phyloP scores from a whole-genome alignment of 2,888 invertebrate genomes.

The Mesochorus sp. region DNA sequence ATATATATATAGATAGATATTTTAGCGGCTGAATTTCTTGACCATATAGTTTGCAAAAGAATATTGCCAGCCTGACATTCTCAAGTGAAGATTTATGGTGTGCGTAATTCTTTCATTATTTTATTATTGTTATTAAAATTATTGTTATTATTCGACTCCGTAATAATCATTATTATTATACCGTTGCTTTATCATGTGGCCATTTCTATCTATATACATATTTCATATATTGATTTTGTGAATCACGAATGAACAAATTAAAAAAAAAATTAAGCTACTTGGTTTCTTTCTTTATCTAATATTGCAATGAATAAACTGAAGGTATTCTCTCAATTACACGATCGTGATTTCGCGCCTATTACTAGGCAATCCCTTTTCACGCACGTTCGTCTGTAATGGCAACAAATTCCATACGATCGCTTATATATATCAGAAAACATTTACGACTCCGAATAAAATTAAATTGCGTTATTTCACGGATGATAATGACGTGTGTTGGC shows the following conservation, averaged over 20 bases:
- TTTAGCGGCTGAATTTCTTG: conserved; percentile 1
- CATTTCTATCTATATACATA: not conserved
- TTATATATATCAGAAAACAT: not conserved
- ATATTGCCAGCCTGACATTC: conserved; percentile 46
- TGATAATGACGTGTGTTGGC: conserved; percentile 2
- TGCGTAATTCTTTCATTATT: conserved; percentile 22
- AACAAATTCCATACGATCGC: not conserved
- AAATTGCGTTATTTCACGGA: conserved; percentile 20
- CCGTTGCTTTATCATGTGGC: not conserved
- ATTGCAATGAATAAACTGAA: no score
- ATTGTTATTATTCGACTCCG: not conserved
- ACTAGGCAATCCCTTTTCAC: not conserved
- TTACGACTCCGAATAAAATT: conserved; percentile 2
- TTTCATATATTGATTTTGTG: not conserved
- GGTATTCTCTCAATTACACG: no score
- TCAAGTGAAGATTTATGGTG: conserved; percentile 45
- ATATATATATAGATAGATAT: no score
- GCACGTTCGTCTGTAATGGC: not conserved
- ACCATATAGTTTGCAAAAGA: conserved; percentile 42
- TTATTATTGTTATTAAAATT: conserved; percentile 23
- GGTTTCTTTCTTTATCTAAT: no score
- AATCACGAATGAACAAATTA: no score
- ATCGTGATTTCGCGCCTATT: not conserved
- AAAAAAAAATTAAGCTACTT: no score
- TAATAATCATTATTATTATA: not conserved